Evolutionary conservation across 1,140 invertebrate genomes (phyloP), one percentile per base, ranked within the genome.

Genomic region (Drosophila ogumai): DNA sequence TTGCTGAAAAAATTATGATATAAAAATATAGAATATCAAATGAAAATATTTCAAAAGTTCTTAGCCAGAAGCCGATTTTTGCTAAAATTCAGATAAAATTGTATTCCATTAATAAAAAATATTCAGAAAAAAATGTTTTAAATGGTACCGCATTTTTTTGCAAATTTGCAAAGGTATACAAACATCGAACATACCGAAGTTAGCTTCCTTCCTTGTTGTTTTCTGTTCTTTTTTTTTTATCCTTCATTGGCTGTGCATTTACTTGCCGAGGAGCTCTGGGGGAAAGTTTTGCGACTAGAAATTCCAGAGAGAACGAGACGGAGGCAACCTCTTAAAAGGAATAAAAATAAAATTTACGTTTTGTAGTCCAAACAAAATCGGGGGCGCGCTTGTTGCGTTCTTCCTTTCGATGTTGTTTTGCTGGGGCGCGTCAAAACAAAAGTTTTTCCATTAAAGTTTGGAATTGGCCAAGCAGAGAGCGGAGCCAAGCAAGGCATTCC

Each of bases 401-500:
- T 61, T 41, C 25, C 25, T 9, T 17, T 17, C 57, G 38, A 49
- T 66, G 61, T 65, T 58, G 56, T 44, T 69, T 47, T 46, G 46
- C 52, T 25, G 77, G 81, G 67, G 65, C 66, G 76, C 85, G 73
- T 78, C 84, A 88, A 90, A 88, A 88, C 84, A 88, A 88, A 88
- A 90, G 85, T 88, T 88, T 88, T 88, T 90, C 84, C 85, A 88
- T 88, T 88, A 88, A 88, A 90, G 85, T 88, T 88, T 60, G 58
- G 34, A 79, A 75, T 72, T 56, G 63, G 79, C 64, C 57, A 47
- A 44, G 64, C 58, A 36, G 40, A 58, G 44, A 49, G 12, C 28
- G 17, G n/a, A 28, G 46, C 15, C 22, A n/a, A 28, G 25, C 25
- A 9, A 28, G 25, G 46, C 19, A 57, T 22, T 22, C 22, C 59